Percentiles rank a stretch among this genome's conserved stretches.
phyloP scores from a whole-genome alignment of 2,797 vertebrate species.

The Artibeus jamaicensis region DNA sequence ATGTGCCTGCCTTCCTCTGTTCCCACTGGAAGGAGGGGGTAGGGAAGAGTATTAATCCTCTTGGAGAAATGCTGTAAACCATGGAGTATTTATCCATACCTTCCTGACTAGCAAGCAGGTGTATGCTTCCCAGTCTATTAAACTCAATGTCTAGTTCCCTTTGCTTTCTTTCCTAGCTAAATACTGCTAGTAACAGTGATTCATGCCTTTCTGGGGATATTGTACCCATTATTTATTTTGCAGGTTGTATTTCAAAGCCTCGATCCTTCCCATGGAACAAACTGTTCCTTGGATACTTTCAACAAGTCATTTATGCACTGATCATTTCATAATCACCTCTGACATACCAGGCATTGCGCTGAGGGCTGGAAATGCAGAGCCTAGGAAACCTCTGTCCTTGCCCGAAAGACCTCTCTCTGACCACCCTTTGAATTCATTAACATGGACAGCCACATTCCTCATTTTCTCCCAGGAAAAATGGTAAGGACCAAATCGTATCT shows the following conservation, averaged over 20 bases:
- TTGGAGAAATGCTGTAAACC: neutral
- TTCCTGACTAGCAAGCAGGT: neutral
- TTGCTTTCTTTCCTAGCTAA: neutral
- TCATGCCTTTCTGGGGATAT: conserved; percentile 27
- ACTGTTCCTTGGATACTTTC: conserved; percentile 37
- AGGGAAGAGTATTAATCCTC: neutral
- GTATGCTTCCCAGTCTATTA: neutral
- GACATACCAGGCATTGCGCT: neutral
- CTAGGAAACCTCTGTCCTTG: neutral
- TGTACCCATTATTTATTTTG: conserved; percentile 45
- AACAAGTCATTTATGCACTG: conserved; percentile 33
- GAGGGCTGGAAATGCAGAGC: neutral
- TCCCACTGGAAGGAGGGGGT: neutral
- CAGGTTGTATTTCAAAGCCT: conserved; percentile 44
- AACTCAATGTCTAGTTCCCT: neutral
- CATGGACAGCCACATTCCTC: neutral
- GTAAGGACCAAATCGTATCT: neutral
- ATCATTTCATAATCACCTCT: neutral
- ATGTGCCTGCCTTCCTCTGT: neutral
- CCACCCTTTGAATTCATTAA: neutral
- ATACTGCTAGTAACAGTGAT: neutral
- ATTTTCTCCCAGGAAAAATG: neutral
- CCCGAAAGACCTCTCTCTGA: neutral
- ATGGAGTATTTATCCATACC: neutral
- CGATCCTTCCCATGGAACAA: conserved; percentile 33